Conservation (phyloP, 2,113 vertebrate species). For the Gasterosteus nipponicus region DNA sequence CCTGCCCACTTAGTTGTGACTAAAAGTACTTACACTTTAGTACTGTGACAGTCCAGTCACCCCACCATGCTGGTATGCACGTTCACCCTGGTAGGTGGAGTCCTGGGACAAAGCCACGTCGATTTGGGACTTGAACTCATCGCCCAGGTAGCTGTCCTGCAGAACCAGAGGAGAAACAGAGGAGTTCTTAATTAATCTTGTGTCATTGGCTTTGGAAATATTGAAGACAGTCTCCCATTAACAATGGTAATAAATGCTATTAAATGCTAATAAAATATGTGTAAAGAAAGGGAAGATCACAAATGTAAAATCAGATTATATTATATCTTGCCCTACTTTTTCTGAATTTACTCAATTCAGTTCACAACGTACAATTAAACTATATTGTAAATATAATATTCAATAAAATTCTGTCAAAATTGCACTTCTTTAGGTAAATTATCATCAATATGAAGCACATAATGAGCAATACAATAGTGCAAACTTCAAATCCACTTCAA, state of each 20-base stretch:
- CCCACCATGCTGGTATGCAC: conserved; percentile 98
- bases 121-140: conserved; percentile 99
- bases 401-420: not conserved
- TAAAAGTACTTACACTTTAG: conserved; percentile 89
- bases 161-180: conserved; percentile 28
- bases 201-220: not conserved
- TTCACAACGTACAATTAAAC: not conserved
- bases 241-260: not conserved
- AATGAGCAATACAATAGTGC: not conserved
- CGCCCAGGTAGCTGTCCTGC: conserved; percentile 98
- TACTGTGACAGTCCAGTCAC: conserved; percentile 99
- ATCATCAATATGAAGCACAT: not conserved
- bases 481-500: too few relatives aligned
- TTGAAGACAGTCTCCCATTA: not conserved
- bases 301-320: not conserved
- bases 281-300: not conserved
- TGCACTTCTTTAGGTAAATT: not conserved
- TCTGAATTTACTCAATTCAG: not conserved
- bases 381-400: not conserved
- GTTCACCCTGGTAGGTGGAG: conserved; percentile 99
- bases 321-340: not conserved
- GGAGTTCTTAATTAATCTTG: not conserved
- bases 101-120: conserved; percentile 99
- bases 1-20: not conserved
- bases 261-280: not conserved